Base-by-base conservation (phyloP, 2,888 invertebrate genomes). In the Hydriomena furcata region DNA sequence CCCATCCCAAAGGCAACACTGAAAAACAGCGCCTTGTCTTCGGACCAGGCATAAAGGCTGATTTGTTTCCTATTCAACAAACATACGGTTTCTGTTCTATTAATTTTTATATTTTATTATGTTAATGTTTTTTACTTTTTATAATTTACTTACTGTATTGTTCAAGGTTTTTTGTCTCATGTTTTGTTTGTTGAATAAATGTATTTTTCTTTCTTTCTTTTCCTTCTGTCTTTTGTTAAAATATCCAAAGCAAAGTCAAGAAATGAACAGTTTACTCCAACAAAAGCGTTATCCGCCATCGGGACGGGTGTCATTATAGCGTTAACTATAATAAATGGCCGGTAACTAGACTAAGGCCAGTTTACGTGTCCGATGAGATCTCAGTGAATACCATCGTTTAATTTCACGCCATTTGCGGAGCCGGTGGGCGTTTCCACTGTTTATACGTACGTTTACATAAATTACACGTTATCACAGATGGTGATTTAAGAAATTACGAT, bases 321-420 rank as follows among this genome's bases (percentile, higher is more conserved):
- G 66, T 54, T 67, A 70, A 70, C 66, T 63, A 60, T 65, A 61
- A 65, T 66, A 42, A 68, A 73, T 58, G 58, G 61, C 49, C 56
- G 61, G 69, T 63, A 70, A 69, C 67, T 71, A 66, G 63, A 68
- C 61, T 66, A 55, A 67, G 61, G 66, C 68, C 68, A 67, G 70
- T 77, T 76, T 68, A 69, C 69, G 65, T 74, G 71, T 75, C 65
- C 54, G 66, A 66, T 59, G 66, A 65, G 69, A 78, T 79, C 73
- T 74, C 63, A 63, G 63, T 68, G 71, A 76, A 80, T 74, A 73
- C 73, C 73, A 65, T 73, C 80, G 79, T 80, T 84, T 83, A 82
- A 84, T 83, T 83, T 83, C 79, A 82, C 79, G 81, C 79, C 70
- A 68, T 67, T 73, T 68, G 66, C 55, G 55, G 63, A 51, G 47